Conservation (phyloP, 2,113 vertebrate species). For the Ochotona curzoniae region DNA sequence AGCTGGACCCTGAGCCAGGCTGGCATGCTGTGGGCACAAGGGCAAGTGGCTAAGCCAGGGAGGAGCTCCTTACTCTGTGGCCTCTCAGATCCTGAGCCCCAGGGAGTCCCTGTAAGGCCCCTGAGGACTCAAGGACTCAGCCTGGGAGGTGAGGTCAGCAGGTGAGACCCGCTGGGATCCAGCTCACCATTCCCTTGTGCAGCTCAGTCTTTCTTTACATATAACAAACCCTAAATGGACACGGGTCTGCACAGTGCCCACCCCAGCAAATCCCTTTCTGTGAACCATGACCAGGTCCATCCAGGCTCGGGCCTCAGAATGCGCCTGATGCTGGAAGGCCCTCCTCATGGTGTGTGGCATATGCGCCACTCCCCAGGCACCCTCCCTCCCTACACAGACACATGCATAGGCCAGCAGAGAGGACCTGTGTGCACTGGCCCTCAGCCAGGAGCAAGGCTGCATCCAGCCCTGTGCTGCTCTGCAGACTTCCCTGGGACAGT, state of each 20-base stretch:
- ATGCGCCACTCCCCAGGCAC: neutral
- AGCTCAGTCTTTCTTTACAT: neutral
- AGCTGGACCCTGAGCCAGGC: neutral
- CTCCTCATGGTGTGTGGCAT: neutral
- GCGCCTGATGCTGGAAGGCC: neutral
- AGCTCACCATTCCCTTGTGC: neutral
- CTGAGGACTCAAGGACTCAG: too few relatives aligned
- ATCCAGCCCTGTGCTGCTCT: neutral
- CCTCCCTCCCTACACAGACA: too few relatives aligned
- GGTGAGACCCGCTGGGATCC: too few relatives aligned
- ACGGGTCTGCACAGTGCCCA: neutral
- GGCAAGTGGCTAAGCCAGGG: too few relatives aligned
- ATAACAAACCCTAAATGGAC: neutral
- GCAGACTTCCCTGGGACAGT: neutral
- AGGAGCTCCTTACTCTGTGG: neutral
- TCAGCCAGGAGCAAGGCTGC: neutral
- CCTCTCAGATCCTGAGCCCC: neutral
- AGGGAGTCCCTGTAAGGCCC: too few relatives aligned
- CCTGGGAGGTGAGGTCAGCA: too few relatives aligned
- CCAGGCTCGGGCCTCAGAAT: fast-evolving
- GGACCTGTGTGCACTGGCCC: too few relatives aligned
- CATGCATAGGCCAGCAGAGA: too few relatives aligned
- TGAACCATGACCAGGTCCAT: neutral
- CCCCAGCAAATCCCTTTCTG: neutral
- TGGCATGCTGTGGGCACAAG: neutral